These are phyloP conservation scores for Ataeniobius toweri DNA, from an alignment of 2,797 vertebrate species.

Conservation along the genomic window DNA sequence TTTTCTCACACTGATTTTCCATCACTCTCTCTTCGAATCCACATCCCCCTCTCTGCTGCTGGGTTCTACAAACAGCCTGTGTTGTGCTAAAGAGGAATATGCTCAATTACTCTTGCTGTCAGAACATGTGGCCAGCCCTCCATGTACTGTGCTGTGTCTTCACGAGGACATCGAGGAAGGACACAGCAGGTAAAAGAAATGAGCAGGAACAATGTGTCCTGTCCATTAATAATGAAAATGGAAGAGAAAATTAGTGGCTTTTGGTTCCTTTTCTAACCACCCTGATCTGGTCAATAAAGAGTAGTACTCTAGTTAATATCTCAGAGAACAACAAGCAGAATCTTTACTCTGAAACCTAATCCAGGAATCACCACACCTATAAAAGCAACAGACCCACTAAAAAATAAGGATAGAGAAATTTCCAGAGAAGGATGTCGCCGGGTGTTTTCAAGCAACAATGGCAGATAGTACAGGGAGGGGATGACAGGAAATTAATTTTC, in stretches of 20 bases:
- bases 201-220: constrained; percentile 6
- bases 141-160: constrained; percentile 10
- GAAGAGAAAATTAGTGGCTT: constrained; percentile 20
- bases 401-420: not conserved
- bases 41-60: constrained; percentile 14
- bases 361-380: not conserved
- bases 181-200: constrained; percentile 10
- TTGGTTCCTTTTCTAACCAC: constrained; percentile 1
- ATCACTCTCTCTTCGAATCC: constrained; percentile 32
- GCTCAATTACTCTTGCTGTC: constrained; percentile 61
- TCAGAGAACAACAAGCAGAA: not conserved
- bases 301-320: not conserved
- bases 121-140: constrained; percentile 35
- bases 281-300: constrained; percentile 2
- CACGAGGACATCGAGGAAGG: constrained; percentile 18
- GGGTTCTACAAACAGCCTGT: constrained; percentile 14
- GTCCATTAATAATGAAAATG: constrained; percentile 32
- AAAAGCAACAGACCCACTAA: constrained; percentile 3
- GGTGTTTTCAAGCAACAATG: constrained; percentile 36
- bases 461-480: constrained; percentile 40
- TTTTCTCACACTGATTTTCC: constrained; percentile 47
- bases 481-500: constrained; percentile 70
- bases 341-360: constrained; percentile 5
- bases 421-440: constrained; percentile 5
- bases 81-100: constrained; percentile 49